Evolutionary conservation across 2,797 vertebrate genomes (phyloP), one percentile per base, ranked within the genome.

Genomic region (Coracias cyanogaster): DNA sequence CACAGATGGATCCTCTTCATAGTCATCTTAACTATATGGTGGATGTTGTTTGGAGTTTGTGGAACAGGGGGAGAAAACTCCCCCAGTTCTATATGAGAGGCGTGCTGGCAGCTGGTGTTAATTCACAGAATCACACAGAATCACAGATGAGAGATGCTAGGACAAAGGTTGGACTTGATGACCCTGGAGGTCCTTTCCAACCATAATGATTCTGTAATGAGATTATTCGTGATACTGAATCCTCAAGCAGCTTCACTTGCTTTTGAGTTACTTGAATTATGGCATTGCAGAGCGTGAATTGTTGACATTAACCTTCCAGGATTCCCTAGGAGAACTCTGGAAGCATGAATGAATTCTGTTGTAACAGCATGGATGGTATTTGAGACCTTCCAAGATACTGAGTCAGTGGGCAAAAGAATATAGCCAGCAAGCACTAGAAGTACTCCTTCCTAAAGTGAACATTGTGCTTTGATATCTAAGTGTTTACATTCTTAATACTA

Each of bases 61-160:
- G 52, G 16, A 65, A 5, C 18, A 5, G 5, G 20, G 66, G 25
- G 13, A 41, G 31, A 67, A 21, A 48, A 11, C 9, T 39, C 15
- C 8, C 8, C 9, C 37, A 26, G n/a, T 15, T 39, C 48, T 9
- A 1, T 6, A 1, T 16, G 31, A 39, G 35, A 18, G 26, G 18
- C 7, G 1, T 83, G 51, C 74, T 87, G 61, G 58, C 49, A 82
- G 51, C 37, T 71, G 58, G 25, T 7, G 5, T 39, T n/a, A 51
- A 6, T 37, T 7, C 41, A 4, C n/a, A 54, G 45, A 65, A 8
- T 15, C 8, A n/a, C n/a, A n/a, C n/a, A n/a, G n/a, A n/a, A n/a
- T n/a, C n/a, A n/a, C n/a, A n/a, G n/a, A n/a, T n/a, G n/a, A n/a
- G n/a, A n/a, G n/a, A n/a, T n/a, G n/a, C n/a, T n/a, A n/a, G n/a